Conservation (phyloP, 37 sponge, comb jelly and placozoan species). For the Tethya wilhelma region DNA sequence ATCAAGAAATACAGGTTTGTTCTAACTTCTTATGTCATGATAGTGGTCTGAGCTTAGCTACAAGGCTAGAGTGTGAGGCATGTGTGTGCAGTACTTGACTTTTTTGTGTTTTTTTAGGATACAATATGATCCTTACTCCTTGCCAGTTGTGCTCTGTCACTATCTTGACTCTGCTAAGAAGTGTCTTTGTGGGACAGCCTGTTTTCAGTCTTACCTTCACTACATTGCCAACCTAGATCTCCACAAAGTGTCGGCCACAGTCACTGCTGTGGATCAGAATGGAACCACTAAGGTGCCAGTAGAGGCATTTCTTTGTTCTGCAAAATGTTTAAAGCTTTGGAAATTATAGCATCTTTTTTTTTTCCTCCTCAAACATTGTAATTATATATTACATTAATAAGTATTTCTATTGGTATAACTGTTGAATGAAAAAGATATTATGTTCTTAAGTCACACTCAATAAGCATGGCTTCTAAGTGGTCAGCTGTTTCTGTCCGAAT, state of each 20-base stretch:
- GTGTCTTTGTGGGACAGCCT: constrained; percentile 83
- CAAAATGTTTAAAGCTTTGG: constrained; percentile 82
- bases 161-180: constrained; percentile 80
- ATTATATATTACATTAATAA: too few species aligned
- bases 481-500: constrained; percentile 20
- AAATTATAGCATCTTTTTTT: constrained; percentile 17
- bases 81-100: background rate
- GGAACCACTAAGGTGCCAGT: constrained; percentile 65
- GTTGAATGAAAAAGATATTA: too few species aligned
- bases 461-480: constrained; percentile 47
- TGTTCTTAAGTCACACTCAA: constrained; percentile 31
- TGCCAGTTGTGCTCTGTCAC: constrained; percentile 78
- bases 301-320: constrained; percentile 80
- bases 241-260: constrained; percentile 71
- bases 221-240: constrained; percentile 71
- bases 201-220: constrained; percentile 73
- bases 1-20: constrained; percentile 70
- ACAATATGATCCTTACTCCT: constrained; percentile 59
- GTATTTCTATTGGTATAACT: too few species aligned
- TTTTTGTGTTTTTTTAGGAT: constrained; percentile 33
- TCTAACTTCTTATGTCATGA: background rate
- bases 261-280: constrained; percentile 69
- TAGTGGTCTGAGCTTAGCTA: background rate
- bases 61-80: background rate
- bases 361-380: too few species aligned